Percentiles rank a stretch among this genome's conserved stretches.
phyloP scores from a whole-genome alignment of 2,797 vertebrate species.

The Tamandua tetradactyla region DNA sequence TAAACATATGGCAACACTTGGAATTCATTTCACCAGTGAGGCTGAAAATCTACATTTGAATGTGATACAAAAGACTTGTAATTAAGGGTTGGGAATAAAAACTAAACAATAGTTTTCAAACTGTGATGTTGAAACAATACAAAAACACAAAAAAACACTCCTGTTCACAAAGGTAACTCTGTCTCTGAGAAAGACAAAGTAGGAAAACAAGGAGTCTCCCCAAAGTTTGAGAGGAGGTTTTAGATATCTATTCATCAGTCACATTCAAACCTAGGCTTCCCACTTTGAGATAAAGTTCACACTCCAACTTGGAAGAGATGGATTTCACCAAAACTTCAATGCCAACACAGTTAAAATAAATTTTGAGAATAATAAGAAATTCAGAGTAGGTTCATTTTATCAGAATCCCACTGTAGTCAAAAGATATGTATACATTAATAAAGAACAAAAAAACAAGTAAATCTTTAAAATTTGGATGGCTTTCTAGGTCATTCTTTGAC shows the following conservation, averaged over 20 bases:
- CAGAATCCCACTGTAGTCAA: neutral
- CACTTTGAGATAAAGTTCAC: neutral
- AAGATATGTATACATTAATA: neutral
- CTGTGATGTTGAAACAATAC: neutral
- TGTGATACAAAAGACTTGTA: conserved; percentile 49
- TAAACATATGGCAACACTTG: conserved; percentile 79
- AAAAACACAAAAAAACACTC: neutral
- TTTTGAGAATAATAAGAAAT: conserved; percentile 23
- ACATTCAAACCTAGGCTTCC: neutral
- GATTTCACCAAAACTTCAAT: neutral
- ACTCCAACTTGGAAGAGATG: neutral
- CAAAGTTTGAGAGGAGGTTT: neutral
- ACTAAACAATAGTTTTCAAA: neutral
- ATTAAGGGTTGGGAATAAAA: conserved; percentile 53
- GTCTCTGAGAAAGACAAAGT: conserved; percentile 9
- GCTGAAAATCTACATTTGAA: conserved; percentile 63
- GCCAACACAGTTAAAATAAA: conserved; percentile 35
- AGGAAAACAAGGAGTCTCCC: neutral
- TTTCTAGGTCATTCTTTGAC: neutral
- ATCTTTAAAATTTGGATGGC: neutral
- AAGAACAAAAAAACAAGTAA: neutral
- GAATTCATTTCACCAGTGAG: conserved; percentile 76
- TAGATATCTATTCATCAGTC: neutral
- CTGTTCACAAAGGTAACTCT: neutral
- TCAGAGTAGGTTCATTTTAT: neutral